phyloP scores from a whole-genome alignment of 1,140 invertebrate species.

The Bathynomus jamesi region DNA sequence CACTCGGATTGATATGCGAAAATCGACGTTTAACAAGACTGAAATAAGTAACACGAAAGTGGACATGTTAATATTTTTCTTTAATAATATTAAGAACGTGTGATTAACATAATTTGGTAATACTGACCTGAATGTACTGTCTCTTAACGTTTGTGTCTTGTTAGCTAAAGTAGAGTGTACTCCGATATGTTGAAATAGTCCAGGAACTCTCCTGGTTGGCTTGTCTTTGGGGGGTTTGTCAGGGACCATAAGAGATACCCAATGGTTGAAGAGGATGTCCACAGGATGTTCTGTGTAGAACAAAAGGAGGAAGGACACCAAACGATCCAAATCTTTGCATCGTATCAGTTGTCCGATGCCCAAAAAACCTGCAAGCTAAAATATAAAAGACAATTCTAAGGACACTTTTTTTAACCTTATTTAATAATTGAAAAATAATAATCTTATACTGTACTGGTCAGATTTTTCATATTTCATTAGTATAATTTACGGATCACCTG shows the following conservation, averaged over 20 bases:
- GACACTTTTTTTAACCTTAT: too few relatives aligned
- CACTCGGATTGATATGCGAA: slow-evolving; percentile 33
- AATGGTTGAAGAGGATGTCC: slow-evolving; percentile 41
- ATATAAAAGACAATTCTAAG: too few relatives aligned
- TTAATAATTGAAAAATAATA: too few relatives aligned
- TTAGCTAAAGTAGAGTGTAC: slow-evolving; percentile 39
- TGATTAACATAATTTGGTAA: too few relatives aligned
- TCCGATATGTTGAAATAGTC: slow-evolving; percentile 44
- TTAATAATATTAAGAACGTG: too few relatives aligned
- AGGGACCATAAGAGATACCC: slow-evolving; percentile 34
- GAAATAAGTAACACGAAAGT: background rate
- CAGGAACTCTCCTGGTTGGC: slow-evolving; percentile 33
- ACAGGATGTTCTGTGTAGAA: slow-evolving; percentile 42
- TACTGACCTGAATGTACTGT: slow-evolving; percentile 32
- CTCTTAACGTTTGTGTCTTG: slow-evolving; percentile 33
- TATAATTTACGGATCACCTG: too few relatives aligned
- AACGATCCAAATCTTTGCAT: slow-evolving; percentile 38
- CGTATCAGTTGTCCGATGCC: slow-evolving; percentile 44
- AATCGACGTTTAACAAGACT: slow-evolving; percentile 25
- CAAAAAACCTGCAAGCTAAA: slow-evolving; percentile 39
- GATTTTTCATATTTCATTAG: too few relatives aligned
- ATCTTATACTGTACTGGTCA: too few relatives aligned
- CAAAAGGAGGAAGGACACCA: slow-evolving; percentile 39
- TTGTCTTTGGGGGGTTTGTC: slow-evolving; percentile 28
- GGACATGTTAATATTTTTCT: too few relatives aligned